Base-by-base conservation (phyloP, 2,797 vertebrate species). In the Esox lucius region DNA sequence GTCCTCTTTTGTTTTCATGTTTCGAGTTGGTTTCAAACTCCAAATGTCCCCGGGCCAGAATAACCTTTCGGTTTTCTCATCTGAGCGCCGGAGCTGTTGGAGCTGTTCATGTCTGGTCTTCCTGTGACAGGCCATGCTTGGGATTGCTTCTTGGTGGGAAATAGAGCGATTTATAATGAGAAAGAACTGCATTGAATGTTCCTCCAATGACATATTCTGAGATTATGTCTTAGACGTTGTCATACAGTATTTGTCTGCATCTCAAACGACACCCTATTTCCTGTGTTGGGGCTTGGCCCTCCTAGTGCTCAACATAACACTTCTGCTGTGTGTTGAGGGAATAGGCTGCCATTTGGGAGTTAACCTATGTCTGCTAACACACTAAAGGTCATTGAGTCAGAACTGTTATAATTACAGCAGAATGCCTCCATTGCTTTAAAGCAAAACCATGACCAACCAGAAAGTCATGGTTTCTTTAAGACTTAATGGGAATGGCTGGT, bases 351-450 rank as follows among this genome's bases (percentile, higher is more conserved):
- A 39, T 39, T 39, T 39, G 3, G 35, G 35, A 39, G 35, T 39
- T 39, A 7, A 39, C 35, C 7, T 39, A 76, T 83, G 71, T 86
- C 84, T 89, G 81, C 77, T 74, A 71, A 73, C 74, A 82, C 80
- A 87, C 79, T 79, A 73, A 85, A 80, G 81, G 85, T 78, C 83
- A 86, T 16, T 75, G 83, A 84, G 74, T 89, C 80, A 74, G 74
- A 78, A 70, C 73, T 74, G 48, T 70, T 83, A 77, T 89, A 87
- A 89, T 89, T 86, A 87, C 81, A 85, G 73, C 80, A 73, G 66
- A 71, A 82, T 86, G 80, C 85, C 82, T 83, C 80, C 83, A 82
- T 90, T 90, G 79, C 79, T 87, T 88, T 82, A 81, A 83, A 89
- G 89, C 85, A 78, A 76, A 77, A 80, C 86, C 86, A 81, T 73